phyloP scores from a whole-genome alignment of 2,113 vertebrate species.

The Forbesichthys papilliferus region DNA sequence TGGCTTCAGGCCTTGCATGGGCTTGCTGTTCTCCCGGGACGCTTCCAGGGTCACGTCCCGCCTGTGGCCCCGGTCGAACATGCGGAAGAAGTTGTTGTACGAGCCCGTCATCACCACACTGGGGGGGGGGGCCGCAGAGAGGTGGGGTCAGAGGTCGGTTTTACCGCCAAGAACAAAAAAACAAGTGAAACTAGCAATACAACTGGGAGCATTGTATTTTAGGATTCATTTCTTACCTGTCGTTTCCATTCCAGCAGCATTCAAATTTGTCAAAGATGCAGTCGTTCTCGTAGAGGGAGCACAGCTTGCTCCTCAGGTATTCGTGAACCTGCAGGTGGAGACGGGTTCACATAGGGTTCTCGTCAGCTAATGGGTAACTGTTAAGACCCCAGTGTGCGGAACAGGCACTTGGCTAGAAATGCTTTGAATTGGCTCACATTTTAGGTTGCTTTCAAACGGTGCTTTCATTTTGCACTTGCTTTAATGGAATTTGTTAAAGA shows the following conservation, averaged over 20 bases:
- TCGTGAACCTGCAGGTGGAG: slow-evolving; percentile 72
- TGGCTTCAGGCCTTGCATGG: slow-evolving; percentile 91
- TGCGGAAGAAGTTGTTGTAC: slow-evolving; percentile 99
- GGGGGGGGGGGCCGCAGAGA: not conserved
- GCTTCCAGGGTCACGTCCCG: slow-evolving; percentile 93
- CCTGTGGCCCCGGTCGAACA: slow-evolving; percentile 93
- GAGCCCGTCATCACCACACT: slow-evolving; percentile 98
- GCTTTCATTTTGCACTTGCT: too few relatives aligned
- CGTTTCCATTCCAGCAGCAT: slow-evolving; percentile 82
- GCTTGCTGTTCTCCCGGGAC: slow-evolving; percentile 94
- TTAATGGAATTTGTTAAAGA: not conserved
- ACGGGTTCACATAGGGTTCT: too few relatives aligned
- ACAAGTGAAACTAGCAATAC: not conserved
- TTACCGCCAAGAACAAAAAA: not conserved
- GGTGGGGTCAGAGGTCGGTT: too few relatives aligned
- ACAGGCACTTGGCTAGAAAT: not conserved
- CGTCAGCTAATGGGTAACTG: too few relatives aligned
- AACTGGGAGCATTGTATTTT: not conserved
- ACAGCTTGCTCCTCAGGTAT: slow-evolving; percentile 81
- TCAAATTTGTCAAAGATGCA: slow-evolving; percentile 84
- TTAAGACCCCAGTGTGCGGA: not conserved
- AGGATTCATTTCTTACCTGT: slow-evolving; percentile 65
- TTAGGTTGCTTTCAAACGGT: too few relatives aligned
- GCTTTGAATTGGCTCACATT: too few relatives aligned
- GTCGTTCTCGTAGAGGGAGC: slow-evolving; percentile 81